Percentiles rank a stretch among this genome's conserved stretches.
These are phyloP conservation scores for Melipona beecheii DNA, from an alignment of 2,888 invertebrate species.

Conservation along the genomic window DNA sequence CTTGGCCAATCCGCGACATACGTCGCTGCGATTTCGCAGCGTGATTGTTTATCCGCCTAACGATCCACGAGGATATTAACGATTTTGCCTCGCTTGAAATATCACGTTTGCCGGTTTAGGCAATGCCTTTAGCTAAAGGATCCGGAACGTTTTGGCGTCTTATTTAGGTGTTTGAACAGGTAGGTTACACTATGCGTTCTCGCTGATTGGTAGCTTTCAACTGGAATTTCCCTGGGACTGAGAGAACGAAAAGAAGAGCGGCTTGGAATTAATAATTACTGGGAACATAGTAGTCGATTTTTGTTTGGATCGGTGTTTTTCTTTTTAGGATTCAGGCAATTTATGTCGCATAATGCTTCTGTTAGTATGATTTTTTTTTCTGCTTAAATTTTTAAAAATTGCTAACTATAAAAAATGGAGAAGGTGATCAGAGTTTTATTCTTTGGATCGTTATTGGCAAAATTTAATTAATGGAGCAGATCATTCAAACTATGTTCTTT, in stretches of 20 bases:
- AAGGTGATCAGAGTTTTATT: too few relatives aligned
- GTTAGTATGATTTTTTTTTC: too few relatives aligned
- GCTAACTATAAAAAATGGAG: too few relatives aligned
- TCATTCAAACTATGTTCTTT: too few relatives aligned
- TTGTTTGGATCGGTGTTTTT: too few relatives aligned
- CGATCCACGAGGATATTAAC: not conserved
- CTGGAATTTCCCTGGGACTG: not conserved
- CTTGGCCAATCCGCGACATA: conserved; percentile 13
- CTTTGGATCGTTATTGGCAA: too few relatives aligned
- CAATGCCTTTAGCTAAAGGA: not conserved
- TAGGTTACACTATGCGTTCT: not conserved
- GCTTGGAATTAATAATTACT: not conserved
- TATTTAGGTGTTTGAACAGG: not conserved
- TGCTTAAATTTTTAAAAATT: too few relatives aligned
- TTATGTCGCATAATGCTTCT: too few relatives aligned
- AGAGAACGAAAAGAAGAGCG: not conserved
- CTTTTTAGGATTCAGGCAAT: too few relatives aligned
- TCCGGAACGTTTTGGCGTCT: not conserved
- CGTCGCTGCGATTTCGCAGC: not conserved
- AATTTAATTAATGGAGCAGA: too few relatives aligned
- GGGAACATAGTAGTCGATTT: not conserved
- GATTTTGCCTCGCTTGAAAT: not conserved
- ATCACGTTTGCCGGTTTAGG: not conserved
- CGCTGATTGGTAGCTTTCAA: not conserved
- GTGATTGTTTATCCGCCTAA: conserved; percentile 14